Base-by-base conservation (phyloP, 2,113 vertebrate genomes). In the Elachura formosa region DNA sequence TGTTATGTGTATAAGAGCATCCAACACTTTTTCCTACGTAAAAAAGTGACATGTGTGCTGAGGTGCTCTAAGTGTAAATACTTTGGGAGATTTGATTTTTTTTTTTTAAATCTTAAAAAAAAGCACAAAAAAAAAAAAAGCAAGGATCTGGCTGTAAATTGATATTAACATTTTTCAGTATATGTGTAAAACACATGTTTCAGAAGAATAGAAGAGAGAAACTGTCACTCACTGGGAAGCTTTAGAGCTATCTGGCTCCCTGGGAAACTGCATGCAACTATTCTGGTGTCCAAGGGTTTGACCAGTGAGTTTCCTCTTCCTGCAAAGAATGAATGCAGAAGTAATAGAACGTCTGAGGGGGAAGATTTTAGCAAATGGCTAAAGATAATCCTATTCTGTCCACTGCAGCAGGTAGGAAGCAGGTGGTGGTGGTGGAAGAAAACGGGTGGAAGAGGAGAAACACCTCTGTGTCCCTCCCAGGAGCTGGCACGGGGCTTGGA, bases 191-290 rank as follows among this genome's bases (percentile, higher is more conserved):
- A 95, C 95, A 97, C 91, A 95, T 96, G 91, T 87, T 95, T 95
- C 75, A 96, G 94, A 94, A 96, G 96, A 97, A 96, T 96, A 97
- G 91, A 96, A 96, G 95, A 97, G 94, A 97, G 92, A 97, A 97
- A 97, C 95, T 96, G 95, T 95, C 95, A 96, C 93, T 96, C 96
- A 97, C 95, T 95, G 94, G 96, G 95, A 96, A 95, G 94, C 95
- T 97, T 97, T 96, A 96, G 94, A 96, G 94, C 93, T 96, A 95
- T 93, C 93, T 96, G 93, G 96, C 95, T 97, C 94, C 95, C 93
- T 96, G 94, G 96, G 93, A 96, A 97, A 96, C 94, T 97, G 96
- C 96, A 96, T 96, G 96, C 94, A 97, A 96, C 94, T 96, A 96
- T 96, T 95, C 94, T 96, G 93, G 91, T 96, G 95, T 96, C 96